phyloP scores from a whole-genome alignment of 2,113 vertebrate genomes.

The Eublepharis macularius region DNA sequence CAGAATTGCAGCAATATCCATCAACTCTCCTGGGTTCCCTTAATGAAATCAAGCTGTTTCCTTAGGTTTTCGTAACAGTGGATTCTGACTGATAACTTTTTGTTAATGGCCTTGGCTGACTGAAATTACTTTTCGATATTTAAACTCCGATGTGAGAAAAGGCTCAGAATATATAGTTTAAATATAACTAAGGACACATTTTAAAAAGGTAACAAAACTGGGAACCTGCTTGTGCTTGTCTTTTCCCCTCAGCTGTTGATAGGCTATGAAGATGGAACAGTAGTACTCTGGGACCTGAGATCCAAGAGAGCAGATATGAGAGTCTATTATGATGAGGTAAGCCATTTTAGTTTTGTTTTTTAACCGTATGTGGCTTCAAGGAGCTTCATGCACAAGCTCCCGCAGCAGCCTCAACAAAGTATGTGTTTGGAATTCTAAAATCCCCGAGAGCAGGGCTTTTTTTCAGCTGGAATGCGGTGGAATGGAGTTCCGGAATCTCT shows the following conservation, averaged over 20 bases:
- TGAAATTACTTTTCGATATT: neutral
- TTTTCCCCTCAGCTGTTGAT: slow-evolving; percentile 84
- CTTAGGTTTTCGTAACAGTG: neutral
- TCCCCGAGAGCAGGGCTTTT: too few relatives aligned
- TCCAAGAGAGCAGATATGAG: slow-evolving; percentile 93
- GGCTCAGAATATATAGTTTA: neutral
- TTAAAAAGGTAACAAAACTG: slow-evolving; percentile 30
- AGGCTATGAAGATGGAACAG: slow-evolving; percentile 95
- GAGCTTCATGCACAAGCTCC: too few relatives aligned
- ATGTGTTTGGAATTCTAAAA: too few relatives aligned
- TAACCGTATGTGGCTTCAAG: too few relatives aligned
- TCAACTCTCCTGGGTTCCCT: neutral
- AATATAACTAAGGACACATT: neutral
- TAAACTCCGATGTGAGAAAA: neutral
- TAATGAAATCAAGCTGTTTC: too few relatives aligned
- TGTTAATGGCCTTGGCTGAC: neutral
- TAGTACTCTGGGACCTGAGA: slow-evolving; percentile 94
- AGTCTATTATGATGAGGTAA: slow-evolving; percentile 98
- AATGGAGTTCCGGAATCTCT: too few relatives aligned
- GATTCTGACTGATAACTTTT: neutral
- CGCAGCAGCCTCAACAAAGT: too few relatives aligned
- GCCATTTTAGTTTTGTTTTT: slow-evolving; percentile 40
- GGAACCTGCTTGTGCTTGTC: slow-evolving; percentile 39
- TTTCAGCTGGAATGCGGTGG: too few relatives aligned
- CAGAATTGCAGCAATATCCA: neutral